Percentiles rank a stretch among this genome's conserved stretches.
Conservation (phyloP, 2,113 vertebrate species). For the Lipotes vexillifer region DNA sequence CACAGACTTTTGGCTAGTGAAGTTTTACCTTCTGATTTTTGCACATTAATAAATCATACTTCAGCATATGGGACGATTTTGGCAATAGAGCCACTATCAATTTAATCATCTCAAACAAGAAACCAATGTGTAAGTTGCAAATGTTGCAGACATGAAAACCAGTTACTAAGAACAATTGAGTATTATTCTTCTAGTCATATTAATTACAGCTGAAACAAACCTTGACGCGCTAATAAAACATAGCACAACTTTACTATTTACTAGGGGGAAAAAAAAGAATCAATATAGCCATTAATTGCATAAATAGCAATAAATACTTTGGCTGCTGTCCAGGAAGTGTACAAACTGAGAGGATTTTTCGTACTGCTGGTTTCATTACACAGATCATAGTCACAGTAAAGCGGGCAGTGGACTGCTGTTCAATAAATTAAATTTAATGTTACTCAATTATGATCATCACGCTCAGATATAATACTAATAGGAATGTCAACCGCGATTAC, state of each 20-base stretch:
- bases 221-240: constrained; percentile 75
- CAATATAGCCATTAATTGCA: constrained; percentile 81
- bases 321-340: constrained; percentile 60
- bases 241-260: constrained; percentile 75
- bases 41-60: constrained; percentile 70
- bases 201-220: constrained; percentile 75
- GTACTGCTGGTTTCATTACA: constrained; percentile 67
- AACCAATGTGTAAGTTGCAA: constrained; percentile 28
- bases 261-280: constrained; percentile 72
- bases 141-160: constrained; percentile 41
- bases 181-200: constrained; percentile 74
- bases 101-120: constrained; percentile 68
- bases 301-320: constrained; percentile 76
- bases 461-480: constrained; percentile 75
- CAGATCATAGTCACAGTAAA: constrained; percentile 62
- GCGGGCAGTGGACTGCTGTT: constrained; percentile 55
- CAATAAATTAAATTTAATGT: constrained; percentile 73
- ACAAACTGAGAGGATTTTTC: constrained; percentile 70
- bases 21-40: constrained; percentile 71
- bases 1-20: constrained; percentile 67
- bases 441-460: constrained; percentile 72
- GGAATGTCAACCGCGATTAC: constrained; percentile 71
- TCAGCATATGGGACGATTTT: constrained; percentile 70
- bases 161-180: constrained; percentile 65
- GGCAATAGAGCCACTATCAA: constrained; percentile 68